phyloP scores from a whole-genome alignment of 92 coral and sea anemone species.

The Scolanthus callimorphus region DNA sequence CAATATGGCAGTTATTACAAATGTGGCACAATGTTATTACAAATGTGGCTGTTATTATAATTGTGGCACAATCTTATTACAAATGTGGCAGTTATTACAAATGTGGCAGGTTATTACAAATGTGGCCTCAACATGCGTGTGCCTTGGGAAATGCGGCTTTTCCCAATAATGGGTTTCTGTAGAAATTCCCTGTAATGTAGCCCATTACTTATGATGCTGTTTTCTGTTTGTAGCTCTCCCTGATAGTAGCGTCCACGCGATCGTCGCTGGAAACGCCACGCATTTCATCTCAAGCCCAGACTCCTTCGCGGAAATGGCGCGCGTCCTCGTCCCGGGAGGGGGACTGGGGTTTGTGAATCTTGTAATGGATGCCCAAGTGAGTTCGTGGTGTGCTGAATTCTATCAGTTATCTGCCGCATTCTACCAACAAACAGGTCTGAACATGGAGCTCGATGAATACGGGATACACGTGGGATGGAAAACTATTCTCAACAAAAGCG shows the following conservation, averaged over 20 bases:
- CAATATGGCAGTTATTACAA: too few relatives aligned
- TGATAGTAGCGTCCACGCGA: slow-evolving; percentile 6
- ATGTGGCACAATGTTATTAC: too few relatives aligned
- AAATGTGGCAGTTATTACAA: too few relatives aligned
- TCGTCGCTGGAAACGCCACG: neutral
- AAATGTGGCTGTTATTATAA: too few relatives aligned
- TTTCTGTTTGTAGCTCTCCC: slow-evolving; percentile 10
- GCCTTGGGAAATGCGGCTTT: too few relatives aligned
- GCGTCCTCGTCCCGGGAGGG: slow-evolving; percentile 11
- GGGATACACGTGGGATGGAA: slow-evolving; percentile 3
- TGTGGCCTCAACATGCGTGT: too few relatives aligned
- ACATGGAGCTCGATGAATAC: neutral
- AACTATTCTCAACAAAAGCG: neutral
- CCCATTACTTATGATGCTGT: too few relatives aligned
- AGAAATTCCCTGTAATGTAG: too few relatives aligned
- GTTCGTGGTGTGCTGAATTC: slow-evolving; percentile 6
- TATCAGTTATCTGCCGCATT: neutral
- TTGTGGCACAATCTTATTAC: too few relatives aligned
- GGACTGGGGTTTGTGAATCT: neutral
- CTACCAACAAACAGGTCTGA: slow-evolving; percentile 3
- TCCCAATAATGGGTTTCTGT: too few relatives aligned
- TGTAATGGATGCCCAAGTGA: neutral
- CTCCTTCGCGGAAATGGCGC: slow-evolving; percentile 11
- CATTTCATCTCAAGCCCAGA: slow-evolving; percentile 2
- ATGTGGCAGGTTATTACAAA: too few relatives aligned